Base-by-base conservation (phyloP, 2,888 invertebrate species). In the Molanna angustata region DNA sequence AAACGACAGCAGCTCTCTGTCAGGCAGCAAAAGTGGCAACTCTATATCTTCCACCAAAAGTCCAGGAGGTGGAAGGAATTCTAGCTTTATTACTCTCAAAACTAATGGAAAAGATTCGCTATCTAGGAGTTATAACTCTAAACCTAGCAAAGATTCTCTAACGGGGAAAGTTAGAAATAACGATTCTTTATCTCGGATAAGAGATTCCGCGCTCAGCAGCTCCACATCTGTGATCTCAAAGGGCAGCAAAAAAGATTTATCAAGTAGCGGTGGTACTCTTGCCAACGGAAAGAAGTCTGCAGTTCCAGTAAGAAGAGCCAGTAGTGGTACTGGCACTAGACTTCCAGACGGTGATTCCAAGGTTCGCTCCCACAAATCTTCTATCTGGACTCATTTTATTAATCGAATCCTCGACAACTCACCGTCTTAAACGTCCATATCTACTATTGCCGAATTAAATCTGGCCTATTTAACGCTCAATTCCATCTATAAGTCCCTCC, bases 321-420 rank as follows among this genome's bases (percentile, higher is more conserved):
- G 63, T 64, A 72, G 67, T 68, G 62, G 72, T 64, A 68, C 74
- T 67, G 70, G 68, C 61, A 66, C 69, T 60, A 68, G 66, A 54
- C 64, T 67, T 58, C 65, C 66, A 60, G 67, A 67, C 62, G 66
- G 64, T 58, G 82, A 81, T 68, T 65, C 69, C 67, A 86, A 87
- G 86, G 86, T 87, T 84, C 86, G 87, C 69, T 72, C 79, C 71
- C 67, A 72, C 65, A 82, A 80, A 74, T 79, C 80, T 70, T 79
- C 80, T 72, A 83, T 84, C 79, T 86, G 85, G 85, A 80, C 78
- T 75, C 78, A 71, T 73, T 79, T 80, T 79, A 76, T 80, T 75
- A 33, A 42, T 41, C 47, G 82, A 79, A 78, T 76, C 60, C 71
- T 69, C 67, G 70, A 72, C 74, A 80, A 78, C 69, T 77, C 79